A percentile compares a stretch with the other conserved stretches of the same genome.
Evolutionary conservation across 2,888 invertebrate genomes (phyloP).

Genomic region (Phaedon cochleariae): DNA sequence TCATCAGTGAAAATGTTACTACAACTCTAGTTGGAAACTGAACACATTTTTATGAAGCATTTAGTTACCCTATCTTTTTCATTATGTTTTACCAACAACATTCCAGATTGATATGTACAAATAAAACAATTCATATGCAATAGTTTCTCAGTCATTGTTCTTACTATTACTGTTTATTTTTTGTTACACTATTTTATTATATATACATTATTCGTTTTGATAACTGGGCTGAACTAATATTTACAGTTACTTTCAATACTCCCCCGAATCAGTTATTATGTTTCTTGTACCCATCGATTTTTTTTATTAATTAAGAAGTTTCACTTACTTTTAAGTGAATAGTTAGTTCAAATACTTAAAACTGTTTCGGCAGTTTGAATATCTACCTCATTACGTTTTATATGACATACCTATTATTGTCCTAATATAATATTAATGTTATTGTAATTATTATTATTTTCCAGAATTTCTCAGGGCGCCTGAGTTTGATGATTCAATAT

Average conservation of each 20-base stretch:
- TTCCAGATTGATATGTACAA: conserved; percentile 44
- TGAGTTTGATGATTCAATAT: conserved; percentile 35
- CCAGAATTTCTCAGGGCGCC: conserved; percentile 57
- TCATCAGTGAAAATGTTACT: too few relatives aligned
- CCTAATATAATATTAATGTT: conserved; percentile 51
- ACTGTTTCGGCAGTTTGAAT: conserved; percentile 48
- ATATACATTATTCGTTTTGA: background rate
- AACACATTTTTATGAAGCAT: conserved; percentile 31
- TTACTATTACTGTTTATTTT: conserved; percentile 28
- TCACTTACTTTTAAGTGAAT: background rate
- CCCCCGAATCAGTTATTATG: too few relatives aligned
- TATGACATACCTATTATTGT: conserved; percentile 47
- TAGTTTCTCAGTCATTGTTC: conserved; percentile 37
- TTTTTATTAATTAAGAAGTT: background rate
- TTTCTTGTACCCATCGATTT: background rate
- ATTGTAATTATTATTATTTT: conserved; percentile 48
- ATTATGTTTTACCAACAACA: conserved; percentile 38
- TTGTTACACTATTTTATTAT: conserved; percentile 3
- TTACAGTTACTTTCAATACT: background rate
- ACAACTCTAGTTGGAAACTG: too few relatives aligned
- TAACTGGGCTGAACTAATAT: background rate
- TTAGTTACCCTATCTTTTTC: conserved; percentile 34
- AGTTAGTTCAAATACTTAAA: conserved; percentile 51
- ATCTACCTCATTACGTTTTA: conserved; percentile 57
- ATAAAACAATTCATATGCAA: conserved; percentile 39